These are phyloP conservation scores for Acleris literana DNA, from an alignment of 2,888 invertebrate species.

Conservation along the genomic window DNA sequence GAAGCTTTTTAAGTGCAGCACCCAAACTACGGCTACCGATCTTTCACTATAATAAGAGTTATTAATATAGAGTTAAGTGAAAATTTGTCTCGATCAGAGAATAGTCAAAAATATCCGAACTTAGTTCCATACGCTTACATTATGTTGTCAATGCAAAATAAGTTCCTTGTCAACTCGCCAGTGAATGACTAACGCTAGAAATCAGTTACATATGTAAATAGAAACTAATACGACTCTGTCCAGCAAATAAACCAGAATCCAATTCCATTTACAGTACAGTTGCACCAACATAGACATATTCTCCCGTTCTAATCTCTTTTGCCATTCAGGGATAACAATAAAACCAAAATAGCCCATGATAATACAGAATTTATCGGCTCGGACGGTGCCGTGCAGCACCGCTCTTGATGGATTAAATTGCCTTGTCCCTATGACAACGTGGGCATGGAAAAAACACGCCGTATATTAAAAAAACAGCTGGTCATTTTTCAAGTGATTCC, in stretches of 20 bases:
- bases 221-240: not conserved
- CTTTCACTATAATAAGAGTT: no score
- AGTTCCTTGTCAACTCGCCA: no score
- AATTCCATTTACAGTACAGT: conserved; percentile 10
- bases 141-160: no score
- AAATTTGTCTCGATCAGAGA: no score
- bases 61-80: no score
- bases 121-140: no score
- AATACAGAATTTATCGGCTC: conserved; percentile 80
- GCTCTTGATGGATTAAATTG: conserved; percentile 83
- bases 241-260: conserved; percentile 7
- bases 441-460: conserved; percentile 79
- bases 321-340: conserved; percentile 68
- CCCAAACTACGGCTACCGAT: no score
- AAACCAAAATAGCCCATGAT: conserved; percentile 77
- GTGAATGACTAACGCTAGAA: not conserved
- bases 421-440: conserved; percentile 83
- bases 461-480: conserved; percentile 81
- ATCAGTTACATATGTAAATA: not conserved
- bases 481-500: conserved; percentile 83
- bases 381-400: conserved; percentile 67
- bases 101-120: no score
- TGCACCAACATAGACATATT: conserved; percentile 28
- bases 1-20: no score
- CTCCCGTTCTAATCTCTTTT: conserved; percentile 61